A percentile compares a stretch with the other conserved stretches of the same genome.
Evolutionary conservation across 2,113 vertebrate genomes (phyloP).

Genomic region (Lophius piscatorius): DNA sequence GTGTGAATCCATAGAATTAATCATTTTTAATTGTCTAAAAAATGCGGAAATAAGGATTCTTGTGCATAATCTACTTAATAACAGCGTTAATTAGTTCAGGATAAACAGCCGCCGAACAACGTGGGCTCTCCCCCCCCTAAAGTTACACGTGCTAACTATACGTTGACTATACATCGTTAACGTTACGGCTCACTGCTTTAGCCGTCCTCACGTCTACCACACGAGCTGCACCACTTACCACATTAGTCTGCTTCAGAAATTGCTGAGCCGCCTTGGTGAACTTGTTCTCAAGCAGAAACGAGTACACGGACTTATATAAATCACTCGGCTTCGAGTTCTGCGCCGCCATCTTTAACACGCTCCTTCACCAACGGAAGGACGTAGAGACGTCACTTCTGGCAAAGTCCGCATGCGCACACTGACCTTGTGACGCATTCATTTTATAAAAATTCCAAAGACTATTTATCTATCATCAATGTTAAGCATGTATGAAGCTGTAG

Average conservation of each 20-base stretch:
- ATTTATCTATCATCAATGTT: no score
- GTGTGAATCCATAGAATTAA: no score
- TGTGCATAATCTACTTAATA: no score
- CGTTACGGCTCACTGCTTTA: no score
- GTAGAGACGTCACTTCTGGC: slow-evolving; percentile 4
- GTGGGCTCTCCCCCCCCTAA: not conserved
- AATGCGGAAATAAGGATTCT: no score
- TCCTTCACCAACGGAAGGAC: slow-evolving; percentile 43
- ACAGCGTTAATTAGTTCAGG: not conserved
- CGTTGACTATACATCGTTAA: no score
- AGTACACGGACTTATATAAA: slow-evolving; percentile 80
- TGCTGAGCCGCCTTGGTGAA: slow-evolving; percentile 79
- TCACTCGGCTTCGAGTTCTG: slow-evolving; percentile 77
- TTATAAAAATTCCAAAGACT: no score
- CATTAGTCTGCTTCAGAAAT: slow-evolving; percentile 81
- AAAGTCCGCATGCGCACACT: slow-evolving; percentile 34
- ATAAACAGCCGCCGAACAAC: not conserved
- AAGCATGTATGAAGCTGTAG: no score
- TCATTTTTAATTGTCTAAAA: no score
- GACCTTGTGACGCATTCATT: slow-evolving; percentile 32
- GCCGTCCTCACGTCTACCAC: no score
- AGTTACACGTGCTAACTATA: slow-evolving; percentile 51
- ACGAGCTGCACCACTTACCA: slow-evolving; percentile 62
- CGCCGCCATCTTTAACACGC: slow-evolving; percentile 81
- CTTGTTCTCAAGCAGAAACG: slow-evolving; percentile 82